These are phyloP conservation scores for Tetranychus urticae DNA, from an alignment of 1,140 invertebrate species.

Conservation along the genomic window DNA sequence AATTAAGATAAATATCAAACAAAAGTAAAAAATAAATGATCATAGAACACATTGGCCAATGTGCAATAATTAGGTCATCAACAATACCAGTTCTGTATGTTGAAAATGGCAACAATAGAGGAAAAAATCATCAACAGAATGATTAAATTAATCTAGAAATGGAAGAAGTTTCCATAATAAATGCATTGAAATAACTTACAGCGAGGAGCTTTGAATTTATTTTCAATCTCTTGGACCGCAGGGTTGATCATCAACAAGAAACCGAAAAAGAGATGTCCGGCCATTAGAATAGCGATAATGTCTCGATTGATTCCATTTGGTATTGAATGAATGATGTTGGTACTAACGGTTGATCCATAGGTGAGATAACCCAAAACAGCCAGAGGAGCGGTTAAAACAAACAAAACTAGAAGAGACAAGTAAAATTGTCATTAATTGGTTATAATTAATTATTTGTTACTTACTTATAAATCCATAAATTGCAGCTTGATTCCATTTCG, in stretches of 20 bases:
- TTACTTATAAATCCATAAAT: conserved; percentile 28
- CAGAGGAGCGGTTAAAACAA: conserved; percentile 29
- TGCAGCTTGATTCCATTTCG: conserved; percentile 27
- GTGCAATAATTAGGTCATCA: too few relatives aligned
- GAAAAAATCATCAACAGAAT: conserved; percentile 5
- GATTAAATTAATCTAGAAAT: background rate
- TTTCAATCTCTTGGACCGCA: conserved; percentile 38
- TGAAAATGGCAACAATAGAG: background rate
- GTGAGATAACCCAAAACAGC: conserved; percentile 29
- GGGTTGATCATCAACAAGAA: conserved; percentile 38
- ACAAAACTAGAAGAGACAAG: conserved; percentile 19
- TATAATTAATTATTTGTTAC: background rate
- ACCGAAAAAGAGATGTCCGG: conserved; percentile 29
- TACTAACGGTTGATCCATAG: conserved; percentile 28
- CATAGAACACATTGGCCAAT: too few relatives aligned
- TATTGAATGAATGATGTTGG: conserved; percentile 29
- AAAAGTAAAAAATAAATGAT: too few relatives aligned
- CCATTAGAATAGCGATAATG: conserved; percentile 31
- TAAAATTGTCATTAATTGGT: background rate
- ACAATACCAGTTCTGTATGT: too few relatives aligned
- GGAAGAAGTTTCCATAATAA: background rate
- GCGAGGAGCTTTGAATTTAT: conserved; percentile 32
- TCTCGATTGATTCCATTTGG: conserved; percentile 22
- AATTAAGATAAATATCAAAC: too few relatives aligned
- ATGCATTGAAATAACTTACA: conserved; percentile 28